phyloP scores from a whole-genome alignment of 2,113 vertebrate species.

The Siniperca knerii region DNA sequence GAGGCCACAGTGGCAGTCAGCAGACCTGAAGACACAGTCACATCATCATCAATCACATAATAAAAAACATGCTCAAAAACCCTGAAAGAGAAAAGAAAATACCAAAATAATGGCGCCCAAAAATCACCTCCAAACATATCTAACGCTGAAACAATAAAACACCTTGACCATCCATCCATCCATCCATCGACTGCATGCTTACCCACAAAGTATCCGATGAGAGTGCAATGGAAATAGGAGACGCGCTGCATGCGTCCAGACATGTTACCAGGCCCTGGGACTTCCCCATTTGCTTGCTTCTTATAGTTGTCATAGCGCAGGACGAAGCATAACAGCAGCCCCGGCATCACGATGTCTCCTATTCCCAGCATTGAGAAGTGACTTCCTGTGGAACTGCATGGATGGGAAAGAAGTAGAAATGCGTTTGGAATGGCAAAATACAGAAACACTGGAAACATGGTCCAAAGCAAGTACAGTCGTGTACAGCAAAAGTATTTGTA shows the following conservation, averaged over 20 bases:
- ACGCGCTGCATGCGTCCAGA: conserved; percentile 98
- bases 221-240: conserved; percentile 99
- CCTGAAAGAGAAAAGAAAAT: background rate
- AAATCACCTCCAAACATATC: background rate
- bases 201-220: conserved; percentile 99
- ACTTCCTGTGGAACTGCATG: conserved; percentile 93
- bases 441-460: background rate
- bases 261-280: conserved; percentile 89
- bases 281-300: conserved; percentile 93
- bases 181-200: conserved; percentile 68
- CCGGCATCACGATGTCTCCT: conserved; percentile 99
- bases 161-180: conserved; percentile 28
- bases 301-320: conserved; percentile 99
- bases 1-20: conserved; percentile 98
- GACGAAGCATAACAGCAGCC: conserved; percentile 97
- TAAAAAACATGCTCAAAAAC: background rate
- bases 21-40: conserved; percentile 86
- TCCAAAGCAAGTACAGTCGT: background rate
- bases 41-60: background rate
- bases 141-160: background rate
- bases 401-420: background rate
- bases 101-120: background rate
- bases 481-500: background rate
- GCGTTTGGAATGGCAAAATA: background rate
- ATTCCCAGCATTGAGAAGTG: conserved; percentile 99